Percentiles rank a stretch among this genome's conserved stretches.
Conservation (phyloP, 2,888 invertebrate genomes). For the Sympetrum striolatum region DNA sequence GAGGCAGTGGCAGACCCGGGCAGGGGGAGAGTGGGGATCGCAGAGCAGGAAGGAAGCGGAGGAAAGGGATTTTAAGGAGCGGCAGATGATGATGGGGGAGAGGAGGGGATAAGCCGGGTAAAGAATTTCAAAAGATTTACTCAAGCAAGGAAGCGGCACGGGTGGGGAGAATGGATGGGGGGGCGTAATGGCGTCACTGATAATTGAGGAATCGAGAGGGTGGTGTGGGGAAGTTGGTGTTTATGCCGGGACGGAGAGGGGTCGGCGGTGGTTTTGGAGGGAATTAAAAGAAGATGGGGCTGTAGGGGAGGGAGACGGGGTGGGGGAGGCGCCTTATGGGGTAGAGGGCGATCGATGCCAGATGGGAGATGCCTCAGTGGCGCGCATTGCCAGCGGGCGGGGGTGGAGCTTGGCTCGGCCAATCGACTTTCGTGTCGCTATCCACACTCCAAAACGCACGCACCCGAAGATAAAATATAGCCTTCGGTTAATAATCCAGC, state of each 20-base stretch:
- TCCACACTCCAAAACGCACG: constrained; percentile 34
- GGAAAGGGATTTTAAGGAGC: constrained; percentile 1
- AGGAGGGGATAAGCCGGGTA: background rate
- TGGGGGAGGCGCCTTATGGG: background rate
- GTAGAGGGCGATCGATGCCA: constrained; percentile 2
- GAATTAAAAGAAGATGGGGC: background rate
- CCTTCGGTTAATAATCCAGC: constrained; percentile 18
- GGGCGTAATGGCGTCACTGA: constrained; percentile 7
- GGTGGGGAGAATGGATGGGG: background rate
- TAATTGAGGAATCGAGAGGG: constrained; percentile 30
- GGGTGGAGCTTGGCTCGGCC: constrained; percentile 32
- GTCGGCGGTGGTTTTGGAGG: background rate
- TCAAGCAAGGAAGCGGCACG: constrained; percentile 12
- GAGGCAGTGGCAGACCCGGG: background rate
- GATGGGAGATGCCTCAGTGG: background rate
- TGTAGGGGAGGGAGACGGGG: background rate
- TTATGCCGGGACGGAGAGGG: background rate
- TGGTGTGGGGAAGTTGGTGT: background rate
- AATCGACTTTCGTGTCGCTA: constrained; percentile 14
- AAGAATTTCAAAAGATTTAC: constrained; percentile 42
- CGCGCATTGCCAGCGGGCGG: constrained; percentile 12
- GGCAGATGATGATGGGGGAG: constrained; percentile 14
- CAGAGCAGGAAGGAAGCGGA: background rate
- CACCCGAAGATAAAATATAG: constrained; percentile 30
- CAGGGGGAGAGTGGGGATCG: background rate